A percentile compares a stretch with the other conserved stretches of the same genome.
Conservation (phyloP, 2,797 vertebrate species). For the Nannoperca australis region DNA sequence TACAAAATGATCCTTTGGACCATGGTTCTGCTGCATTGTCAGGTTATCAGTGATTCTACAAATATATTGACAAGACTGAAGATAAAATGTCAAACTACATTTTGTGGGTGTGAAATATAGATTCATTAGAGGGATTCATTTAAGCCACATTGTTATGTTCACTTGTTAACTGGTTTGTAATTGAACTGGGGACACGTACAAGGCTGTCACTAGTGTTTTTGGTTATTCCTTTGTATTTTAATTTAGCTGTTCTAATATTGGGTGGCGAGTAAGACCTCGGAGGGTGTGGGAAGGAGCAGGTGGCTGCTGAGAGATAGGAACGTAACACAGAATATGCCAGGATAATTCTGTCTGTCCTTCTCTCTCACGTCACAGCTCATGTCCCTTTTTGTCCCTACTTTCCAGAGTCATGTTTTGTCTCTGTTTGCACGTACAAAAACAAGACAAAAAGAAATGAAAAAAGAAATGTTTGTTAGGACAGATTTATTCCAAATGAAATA, state of each 20-base stretch:
- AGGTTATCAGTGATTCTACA: background rate
- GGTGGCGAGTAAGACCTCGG: constrained; percentile 40
- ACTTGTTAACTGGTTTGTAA: background rate
- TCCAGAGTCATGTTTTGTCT: background rate
- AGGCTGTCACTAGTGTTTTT: background rate
- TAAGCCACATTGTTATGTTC: too few species aligned
- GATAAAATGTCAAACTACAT: background rate
- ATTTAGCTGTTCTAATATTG: constrained; percentile 8
- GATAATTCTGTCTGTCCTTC: constrained; percentile 5
- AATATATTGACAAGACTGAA: background rate
- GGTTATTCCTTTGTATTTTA: background rate
- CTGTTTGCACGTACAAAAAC: background rate
- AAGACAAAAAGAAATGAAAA: background rate
- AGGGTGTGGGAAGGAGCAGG: constrained; percentile 68
- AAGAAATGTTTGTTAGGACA: background rate
- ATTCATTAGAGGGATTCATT: background rate
- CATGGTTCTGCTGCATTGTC: background rate
- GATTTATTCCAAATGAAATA: background rate
- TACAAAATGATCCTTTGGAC: background rate
- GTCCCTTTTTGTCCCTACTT: background rate
- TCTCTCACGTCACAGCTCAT: constrained; percentile 8
- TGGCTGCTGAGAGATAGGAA: constrained; percentile 50
- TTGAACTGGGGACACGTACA: background rate
- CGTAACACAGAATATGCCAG: constrained; percentile 6
- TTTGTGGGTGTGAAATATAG: background rate